phyloP scores from a whole-genome alignment of 2,113 vertebrate species.

The Argyrosomus japonicus region DNA sequence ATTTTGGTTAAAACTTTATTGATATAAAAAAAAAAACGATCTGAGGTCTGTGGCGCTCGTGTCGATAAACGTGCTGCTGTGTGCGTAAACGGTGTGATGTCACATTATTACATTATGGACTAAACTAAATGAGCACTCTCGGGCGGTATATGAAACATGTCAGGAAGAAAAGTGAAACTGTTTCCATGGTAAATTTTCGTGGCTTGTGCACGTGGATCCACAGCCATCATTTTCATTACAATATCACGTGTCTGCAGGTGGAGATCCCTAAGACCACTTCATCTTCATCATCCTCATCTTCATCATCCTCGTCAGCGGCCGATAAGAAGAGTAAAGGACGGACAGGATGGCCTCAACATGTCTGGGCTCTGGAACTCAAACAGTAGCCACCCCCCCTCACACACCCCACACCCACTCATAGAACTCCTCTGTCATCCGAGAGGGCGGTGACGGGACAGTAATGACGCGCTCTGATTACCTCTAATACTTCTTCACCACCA shows the following conservation, averaged over 20 bases:
- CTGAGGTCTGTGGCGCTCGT: too few relatives aligned
- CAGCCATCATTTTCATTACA: background rate
- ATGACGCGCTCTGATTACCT: conserved; percentile 9
- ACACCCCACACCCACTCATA: too few relatives aligned
- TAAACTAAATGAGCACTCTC: too few relatives aligned
- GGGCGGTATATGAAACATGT: background rate
- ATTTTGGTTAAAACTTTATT: too few relatives aligned
- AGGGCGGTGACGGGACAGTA: background rate
- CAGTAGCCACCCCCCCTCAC: conserved; percentile 74
- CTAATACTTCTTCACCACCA: too few relatives aligned
- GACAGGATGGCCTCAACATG: conserved; percentile 99
- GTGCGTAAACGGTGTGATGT: too few relatives aligned
- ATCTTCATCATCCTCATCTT: conserved; percentile 73
- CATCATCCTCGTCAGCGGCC: conserved; percentile 87
- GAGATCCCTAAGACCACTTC: conserved; percentile 91
- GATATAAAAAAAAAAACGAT: too few relatives aligned
- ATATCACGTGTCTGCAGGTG: conserved; percentile 75
- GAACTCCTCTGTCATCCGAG: background rate
- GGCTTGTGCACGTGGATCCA: background rate
- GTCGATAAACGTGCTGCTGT: too few relatives aligned
- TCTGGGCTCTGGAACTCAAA: conserved; percentile 99
- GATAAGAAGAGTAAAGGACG: conserved; percentile 99
- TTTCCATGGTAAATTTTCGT: background rate
- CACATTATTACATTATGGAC: too few relatives aligned
- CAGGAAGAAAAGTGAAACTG: background rate